Evolutionary conservation across 2,113 vertebrate species (phyloP).

Genomic region (Lutjanus erythropterus): DNA sequence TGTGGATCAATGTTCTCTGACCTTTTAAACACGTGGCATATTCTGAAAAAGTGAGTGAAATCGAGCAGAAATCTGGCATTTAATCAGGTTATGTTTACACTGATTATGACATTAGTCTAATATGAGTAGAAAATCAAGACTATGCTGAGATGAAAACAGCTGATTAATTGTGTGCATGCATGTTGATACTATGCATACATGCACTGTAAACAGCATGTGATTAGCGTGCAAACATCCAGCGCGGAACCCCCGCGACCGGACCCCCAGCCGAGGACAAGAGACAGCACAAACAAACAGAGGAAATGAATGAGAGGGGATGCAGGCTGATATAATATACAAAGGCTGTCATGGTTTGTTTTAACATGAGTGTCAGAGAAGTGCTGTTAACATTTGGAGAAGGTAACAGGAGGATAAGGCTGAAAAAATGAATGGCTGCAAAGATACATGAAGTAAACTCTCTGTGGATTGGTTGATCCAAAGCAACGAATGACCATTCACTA

Average conservation of each 20-base stretch:
- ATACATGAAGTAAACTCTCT: neutral
- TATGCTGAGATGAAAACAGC: neutral
- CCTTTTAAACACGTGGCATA: neutral
- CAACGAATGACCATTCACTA: neutral
- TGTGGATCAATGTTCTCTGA: conserved; percentile 11
- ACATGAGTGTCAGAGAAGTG: neutral
- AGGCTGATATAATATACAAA: neutral
- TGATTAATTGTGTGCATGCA: neutral
- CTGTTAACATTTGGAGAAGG: neutral
- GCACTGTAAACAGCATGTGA: conserved; percentile 19
- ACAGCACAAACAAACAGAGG: neutral
- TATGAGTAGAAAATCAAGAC: neutral
- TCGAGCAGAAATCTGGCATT: neutral
- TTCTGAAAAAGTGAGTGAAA: neutral
- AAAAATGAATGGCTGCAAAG: neutral
- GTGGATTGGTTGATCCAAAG: neutral
- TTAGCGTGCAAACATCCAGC: neutral
- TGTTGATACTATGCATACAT: neutral
- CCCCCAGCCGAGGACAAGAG: neutral
- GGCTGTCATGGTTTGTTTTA: neutral
- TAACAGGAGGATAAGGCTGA: neutral
- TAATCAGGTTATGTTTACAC: neutral
- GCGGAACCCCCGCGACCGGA: neutral
- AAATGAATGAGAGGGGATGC: neutral
- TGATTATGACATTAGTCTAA: neutral